Percentiles rank a stretch among this genome's conserved stretches.
These are phyloP conservation scores for Zaprionus kolodkinae DNA, from an alignment of 1,140 invertebrate species.

Conservation along the genomic window DNA sequence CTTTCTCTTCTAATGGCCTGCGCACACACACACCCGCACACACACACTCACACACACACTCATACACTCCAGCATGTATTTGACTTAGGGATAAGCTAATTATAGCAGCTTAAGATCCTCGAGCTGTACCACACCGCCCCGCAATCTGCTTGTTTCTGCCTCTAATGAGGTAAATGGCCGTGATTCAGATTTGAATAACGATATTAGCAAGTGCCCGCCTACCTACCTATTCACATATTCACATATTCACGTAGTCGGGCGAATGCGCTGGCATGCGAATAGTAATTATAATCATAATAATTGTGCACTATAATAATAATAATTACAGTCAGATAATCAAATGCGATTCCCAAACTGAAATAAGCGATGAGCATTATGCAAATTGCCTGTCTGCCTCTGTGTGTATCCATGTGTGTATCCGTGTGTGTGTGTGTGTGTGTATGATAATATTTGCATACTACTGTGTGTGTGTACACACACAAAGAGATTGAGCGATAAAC, in stretches of 20 bases:
- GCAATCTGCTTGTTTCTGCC: not conserved
- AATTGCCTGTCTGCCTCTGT: conserved; percentile 41
- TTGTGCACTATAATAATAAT: conserved; percentile 31
- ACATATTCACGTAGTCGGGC: not conserved
- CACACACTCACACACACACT: not conserved
- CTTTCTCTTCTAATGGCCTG: conserved; percentile 46
- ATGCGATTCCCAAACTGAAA: conserved; percentile 58
- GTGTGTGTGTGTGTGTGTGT: conserved; percentile 5
- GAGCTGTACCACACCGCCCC: not conserved
- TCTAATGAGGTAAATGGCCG: conserved; percentile 28
- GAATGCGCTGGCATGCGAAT: not conserved
- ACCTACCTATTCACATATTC: too few species aligned
- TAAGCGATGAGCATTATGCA: conserved; percentile 65
- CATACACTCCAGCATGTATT: conserved; percentile 21
- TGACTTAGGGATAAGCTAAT: conserved; percentile 64
- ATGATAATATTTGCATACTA: not conserved
- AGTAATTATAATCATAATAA: conserved; percentile 20
- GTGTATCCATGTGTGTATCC: not conserved
- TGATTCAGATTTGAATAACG: conserved; percentile 20
- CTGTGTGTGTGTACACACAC: not conserved
- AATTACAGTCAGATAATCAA: conserved; percentile 25
- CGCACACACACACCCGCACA: not conserved
- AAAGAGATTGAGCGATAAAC: conserved; percentile 32
- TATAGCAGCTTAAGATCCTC: conserved; percentile 31
- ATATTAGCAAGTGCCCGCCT: conserved; percentile 3